Evolutionary conservation across 53 echinoderm and acorn worm genomes (phyloP), one percentile per base, ranked within the genome.

Genomic region (Antedon mediterranea): DNA sequence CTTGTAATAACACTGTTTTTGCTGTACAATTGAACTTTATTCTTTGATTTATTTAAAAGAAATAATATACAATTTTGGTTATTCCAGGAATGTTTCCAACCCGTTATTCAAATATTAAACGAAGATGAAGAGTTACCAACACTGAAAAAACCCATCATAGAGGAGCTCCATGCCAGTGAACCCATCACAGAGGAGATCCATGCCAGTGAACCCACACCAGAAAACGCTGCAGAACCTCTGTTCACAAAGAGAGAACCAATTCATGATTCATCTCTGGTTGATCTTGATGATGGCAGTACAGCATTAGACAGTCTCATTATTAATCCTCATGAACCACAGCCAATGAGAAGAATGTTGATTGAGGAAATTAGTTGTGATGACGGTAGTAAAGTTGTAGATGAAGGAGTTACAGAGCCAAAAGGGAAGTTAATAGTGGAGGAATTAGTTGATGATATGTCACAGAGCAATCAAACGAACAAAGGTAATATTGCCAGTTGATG

Each of bases 291-390:
- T 13, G 57, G 23, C 57, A 18, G 20, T 57, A 26, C 23, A 57
- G 20, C 23, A 57, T 57, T 18, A 18, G 57, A 57, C 57, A 57
- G 23, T 1, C 20, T 57, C 23, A 15, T 57, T 18, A 57, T 57
- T 57, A 26, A 26, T 57, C 57, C 9, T 13, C 11, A 57, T 6
- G 20, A 57, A 26, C 57, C 9, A 26, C 57, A 57, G 23, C 57
- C 57, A 57, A 15, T 57, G 57, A 57, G 57, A 7, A 76, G 34
- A 76, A 33, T 76, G 34, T 33, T 76, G 34, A 32, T 76, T 76
- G 76, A 76, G 34, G 76, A 76, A 13, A 23, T 76, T 23, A 74
- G 4, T 30, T 18, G 31, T 4, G 14, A 31, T 28, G 34, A 76
- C 34, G 34, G 29, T 30, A 15, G 11, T 14, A 1, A 28, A 14